Percentiles rank a stretch among this genome's conserved stretches.
phyloP scores from a whole-genome alignment of 2,888 invertebrate genomes.

The Stratiomys singularior region DNA sequence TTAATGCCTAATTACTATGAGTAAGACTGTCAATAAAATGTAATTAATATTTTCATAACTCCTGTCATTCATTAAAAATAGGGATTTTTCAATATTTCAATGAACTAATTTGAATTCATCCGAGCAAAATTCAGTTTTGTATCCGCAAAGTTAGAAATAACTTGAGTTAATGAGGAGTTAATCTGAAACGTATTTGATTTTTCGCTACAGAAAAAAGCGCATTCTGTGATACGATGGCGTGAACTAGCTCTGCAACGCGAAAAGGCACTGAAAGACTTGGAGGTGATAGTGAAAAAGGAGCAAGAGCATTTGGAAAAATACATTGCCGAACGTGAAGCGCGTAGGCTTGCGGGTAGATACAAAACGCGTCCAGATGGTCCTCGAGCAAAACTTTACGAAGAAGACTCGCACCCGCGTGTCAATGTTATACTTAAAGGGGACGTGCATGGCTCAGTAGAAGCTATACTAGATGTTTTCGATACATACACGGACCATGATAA shows the following conservation, averaged over 20 bases:
- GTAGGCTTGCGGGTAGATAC: slow-evolving; percentile 72
- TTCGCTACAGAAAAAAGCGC: slow-evolving; percentile 71
- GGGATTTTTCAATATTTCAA: too few relatives aligned
- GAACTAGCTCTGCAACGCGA: slow-evolving; percentile 70
- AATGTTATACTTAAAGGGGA: slow-evolving; percentile 82
- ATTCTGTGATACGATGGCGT: slow-evolving; percentile 75
- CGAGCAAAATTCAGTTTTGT: too few relatives aligned
- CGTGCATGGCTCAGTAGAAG: slow-evolving; percentile 96
- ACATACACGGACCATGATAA: slow-evolving; percentile 80
- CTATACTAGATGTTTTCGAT: slow-evolving; percentile 89
- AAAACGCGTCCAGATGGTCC: slow-evolving; percentile 70
- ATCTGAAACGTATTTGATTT: too few relatives aligned
- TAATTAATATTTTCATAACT: too few relatives aligned
- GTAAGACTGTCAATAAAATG: too few relatives aligned
- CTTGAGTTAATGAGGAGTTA: too few relatives aligned
- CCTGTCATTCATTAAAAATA: too few relatives aligned
- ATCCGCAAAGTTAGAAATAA: too few relatives aligned
- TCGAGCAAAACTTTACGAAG: slow-evolving; percentile 68
- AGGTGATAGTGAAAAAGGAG: slow-evolving; percentile 73
- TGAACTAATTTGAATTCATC: too few relatives aligned
- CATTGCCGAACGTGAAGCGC: slow-evolving; percentile 70
- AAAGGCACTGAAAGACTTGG: slow-evolving; percentile 72
- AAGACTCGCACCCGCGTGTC: slow-evolving; percentile 69
- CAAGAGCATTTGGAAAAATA: slow-evolving; percentile 75
- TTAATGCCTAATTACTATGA: too few relatives aligned